Conservation (phyloP, 1,140 invertebrate species). For the Nebria ingens region DNA sequence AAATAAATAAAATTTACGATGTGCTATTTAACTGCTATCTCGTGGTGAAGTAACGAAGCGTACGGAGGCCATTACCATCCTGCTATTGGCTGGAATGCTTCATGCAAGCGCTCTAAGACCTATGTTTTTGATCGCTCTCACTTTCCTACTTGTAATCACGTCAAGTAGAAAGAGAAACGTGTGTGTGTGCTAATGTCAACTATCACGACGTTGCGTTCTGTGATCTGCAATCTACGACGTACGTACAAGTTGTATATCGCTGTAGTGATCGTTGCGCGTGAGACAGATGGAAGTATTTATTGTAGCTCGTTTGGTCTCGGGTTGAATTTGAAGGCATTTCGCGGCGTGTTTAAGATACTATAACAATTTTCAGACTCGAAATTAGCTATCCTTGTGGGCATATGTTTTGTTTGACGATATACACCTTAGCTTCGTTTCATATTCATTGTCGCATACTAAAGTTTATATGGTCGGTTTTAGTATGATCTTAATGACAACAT, state of each 20-base stretch:
- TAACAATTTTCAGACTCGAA: constrained; percentile 13
- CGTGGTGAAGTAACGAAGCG: constrained; percentile 34
- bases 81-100: constrained; percentile 30
- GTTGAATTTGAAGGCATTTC: constrained; percentile 21
- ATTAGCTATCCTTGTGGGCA: constrained; percentile 13
- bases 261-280: not conserved
- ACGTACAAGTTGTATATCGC: not conserved
- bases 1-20: constrained; percentile 35
- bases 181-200: not conserved
- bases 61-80: constrained; percentile 35
- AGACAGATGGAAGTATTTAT: not conserved
- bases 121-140: constrained; percentile 16
- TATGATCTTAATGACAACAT: constrained; percentile 1
- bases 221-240: not conserved
- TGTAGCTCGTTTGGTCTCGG: constrained; percentile 17
- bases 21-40: constrained; percentile 37
- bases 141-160: constrained; percentile 22
- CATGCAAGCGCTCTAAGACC: constrained; percentile 22
- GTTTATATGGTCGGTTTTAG: not conserved
- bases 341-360: constrained; percentile 30
- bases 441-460: not conserved
- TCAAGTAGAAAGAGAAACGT: constrained; percentile 16
- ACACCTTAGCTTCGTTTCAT: not conserved
- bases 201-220: not conserved
- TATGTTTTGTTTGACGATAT: constrained; percentile 13